phyloP scores from a whole-genome alignment of 2,888 invertebrate genomes.

The Phanerotoma sp. region DNA sequence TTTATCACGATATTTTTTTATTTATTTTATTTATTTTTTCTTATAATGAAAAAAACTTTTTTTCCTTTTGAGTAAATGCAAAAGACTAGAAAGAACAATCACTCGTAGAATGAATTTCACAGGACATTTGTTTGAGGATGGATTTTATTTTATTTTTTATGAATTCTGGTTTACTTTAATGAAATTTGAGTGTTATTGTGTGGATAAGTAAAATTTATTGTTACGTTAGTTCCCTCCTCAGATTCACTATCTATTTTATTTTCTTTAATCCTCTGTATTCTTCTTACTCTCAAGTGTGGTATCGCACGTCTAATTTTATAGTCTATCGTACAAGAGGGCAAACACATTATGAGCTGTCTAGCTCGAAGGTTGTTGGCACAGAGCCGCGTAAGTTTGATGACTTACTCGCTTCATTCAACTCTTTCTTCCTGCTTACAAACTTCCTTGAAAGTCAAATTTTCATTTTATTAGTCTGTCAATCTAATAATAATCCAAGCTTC shows the following conservation, averaged over 20 bases:
- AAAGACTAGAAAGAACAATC: constrained; percentile 40
- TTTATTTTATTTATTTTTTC: constrained; percentile 1
- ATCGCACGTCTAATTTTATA: constrained; percentile 49
- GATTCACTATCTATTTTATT: constrained; percentile 27
- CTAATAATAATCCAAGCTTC: background rate
- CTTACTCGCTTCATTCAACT: constrained; percentile 25
- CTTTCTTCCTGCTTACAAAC: constrained; percentile 6
- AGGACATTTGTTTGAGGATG: background rate
- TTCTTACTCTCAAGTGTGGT: constrained; percentile 41
- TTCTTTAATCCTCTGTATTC: constrained; percentile 34
- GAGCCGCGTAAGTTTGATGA: constrained; percentile 38
- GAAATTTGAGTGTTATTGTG: too few relatives aligned
- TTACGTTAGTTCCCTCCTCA: too few relatives aligned
- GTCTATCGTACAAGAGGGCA: constrained; percentile 47
- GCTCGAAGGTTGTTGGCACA: constrained; percentile 44
- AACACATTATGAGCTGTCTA: constrained; percentile 47
- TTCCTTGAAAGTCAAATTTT: constrained; percentile 1
- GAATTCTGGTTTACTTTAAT: too few relatives aligned
- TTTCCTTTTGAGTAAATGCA: constrained; percentile 35
- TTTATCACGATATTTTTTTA: background rate
- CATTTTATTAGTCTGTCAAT: background rate
- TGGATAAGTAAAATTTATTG: too few relatives aligned
- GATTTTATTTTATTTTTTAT: background rate
- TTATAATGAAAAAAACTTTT: background rate
- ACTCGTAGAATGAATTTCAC: background rate